A percentile compares a stretch with the other conserved stretches of the same genome.
Evolutionary conservation across 2,888 invertebrate species (phyloP).

Genomic region (Aphrophora alni): DNA sequence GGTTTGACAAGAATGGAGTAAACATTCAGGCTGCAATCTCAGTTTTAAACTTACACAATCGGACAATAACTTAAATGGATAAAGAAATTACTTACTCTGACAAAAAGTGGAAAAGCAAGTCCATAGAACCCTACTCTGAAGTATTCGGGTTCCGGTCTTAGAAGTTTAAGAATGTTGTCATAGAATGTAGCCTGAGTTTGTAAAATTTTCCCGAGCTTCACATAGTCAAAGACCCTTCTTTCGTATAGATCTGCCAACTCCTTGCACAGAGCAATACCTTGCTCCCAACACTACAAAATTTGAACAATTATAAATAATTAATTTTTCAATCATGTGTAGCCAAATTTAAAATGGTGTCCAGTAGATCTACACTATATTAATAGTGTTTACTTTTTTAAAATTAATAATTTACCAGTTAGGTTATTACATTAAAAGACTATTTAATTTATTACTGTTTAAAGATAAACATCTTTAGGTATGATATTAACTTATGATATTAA

Average conservation of each 20-base stretch:
- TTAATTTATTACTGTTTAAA: too few relatives aligned
- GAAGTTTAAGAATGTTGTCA: conserved; percentile 86
- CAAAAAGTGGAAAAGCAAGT: conserved; percentile 90
- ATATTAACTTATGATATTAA: too few relatives aligned
- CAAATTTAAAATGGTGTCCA: not conserved
- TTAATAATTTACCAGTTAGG: too few relatives aligned
- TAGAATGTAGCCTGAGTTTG: conserved; percentile 89
- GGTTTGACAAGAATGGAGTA: too few relatives aligned
- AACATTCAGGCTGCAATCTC: too few relatives aligned
- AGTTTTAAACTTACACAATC: too few relatives aligned
- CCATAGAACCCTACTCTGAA: conserved; percentile 96
- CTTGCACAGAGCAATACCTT: conserved; percentile 90
- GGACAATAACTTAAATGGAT: too few relatives aligned
- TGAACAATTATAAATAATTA: conserved; percentile 7
- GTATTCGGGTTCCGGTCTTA: conserved; percentile 92
- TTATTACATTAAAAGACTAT: too few relatives aligned
- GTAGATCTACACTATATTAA: too few relatives aligned
- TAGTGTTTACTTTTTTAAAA: too few relatives aligned
- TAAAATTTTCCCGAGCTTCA: conserved; percentile 82
- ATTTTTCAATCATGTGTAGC: not conserved
- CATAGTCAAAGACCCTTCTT: conserved; percentile 84
- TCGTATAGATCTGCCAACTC: conserved; percentile 89
- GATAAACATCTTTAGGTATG: too few relatives aligned
- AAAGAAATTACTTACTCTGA: conserved; percentile 72
- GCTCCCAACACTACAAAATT: conserved; percentile 85